A percentile compares a stretch with the other conserved stretches of the same genome.
Conservation (phyloP, 2,797 vertebrate species). For the Crocodylus rhombifer region DNA sequence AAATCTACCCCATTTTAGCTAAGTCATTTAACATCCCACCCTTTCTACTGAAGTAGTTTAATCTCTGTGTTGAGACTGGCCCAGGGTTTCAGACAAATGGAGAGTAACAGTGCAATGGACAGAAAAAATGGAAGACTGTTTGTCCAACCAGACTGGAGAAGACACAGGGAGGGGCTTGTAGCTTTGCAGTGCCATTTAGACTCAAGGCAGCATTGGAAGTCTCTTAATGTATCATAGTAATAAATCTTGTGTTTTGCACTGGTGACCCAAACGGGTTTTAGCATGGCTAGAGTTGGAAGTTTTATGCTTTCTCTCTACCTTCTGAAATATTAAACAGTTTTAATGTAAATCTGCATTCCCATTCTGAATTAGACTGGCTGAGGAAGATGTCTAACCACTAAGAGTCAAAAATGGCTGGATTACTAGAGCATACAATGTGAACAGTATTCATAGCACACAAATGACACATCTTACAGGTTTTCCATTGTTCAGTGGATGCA, state of each 20-base stretch:
- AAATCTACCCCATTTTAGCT: neutral
- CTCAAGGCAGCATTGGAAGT: no score
- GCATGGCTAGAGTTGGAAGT: neutral
- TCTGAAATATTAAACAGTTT: neutral
- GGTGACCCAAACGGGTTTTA: neutral
- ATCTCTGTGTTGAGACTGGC: neutral
- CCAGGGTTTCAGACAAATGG: neutral
- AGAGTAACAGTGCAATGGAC: no score
- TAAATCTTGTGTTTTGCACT: neutral
- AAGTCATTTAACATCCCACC: neutral
- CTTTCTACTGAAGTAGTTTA: neutral
- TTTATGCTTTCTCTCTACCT: neutral
- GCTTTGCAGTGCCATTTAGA: neutral
- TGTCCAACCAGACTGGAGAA: neutral
- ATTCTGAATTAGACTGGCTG: neutral
- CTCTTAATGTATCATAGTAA: no score
- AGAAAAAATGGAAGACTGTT: no score
- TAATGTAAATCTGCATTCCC: neutral
- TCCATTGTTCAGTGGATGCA: neutral
- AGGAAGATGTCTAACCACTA: neutral
- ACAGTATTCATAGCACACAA: neutral
- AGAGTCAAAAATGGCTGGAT: no score
- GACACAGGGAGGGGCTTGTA: neutral
- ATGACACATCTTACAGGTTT: neutral
- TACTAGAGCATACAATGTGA: neutral